These are phyloP conservation scores for Synaphobranchus kaupii DNA, from an alignment of 2,797 vertebrate species.

Conservation along the genomic window DNA sequence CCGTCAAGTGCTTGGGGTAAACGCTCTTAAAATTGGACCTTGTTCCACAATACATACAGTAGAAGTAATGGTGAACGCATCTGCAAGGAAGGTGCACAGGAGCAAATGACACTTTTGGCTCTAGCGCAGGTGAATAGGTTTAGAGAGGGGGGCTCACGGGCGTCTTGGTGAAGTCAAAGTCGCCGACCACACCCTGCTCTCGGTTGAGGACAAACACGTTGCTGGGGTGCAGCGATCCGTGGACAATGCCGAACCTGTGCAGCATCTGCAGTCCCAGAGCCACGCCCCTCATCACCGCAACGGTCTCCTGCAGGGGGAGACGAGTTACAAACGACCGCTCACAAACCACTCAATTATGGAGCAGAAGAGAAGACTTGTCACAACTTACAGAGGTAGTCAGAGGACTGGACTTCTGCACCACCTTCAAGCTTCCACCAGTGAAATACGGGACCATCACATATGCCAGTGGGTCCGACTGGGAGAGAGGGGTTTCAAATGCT, in stretches of 20 bases:
- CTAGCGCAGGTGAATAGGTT: neutral
- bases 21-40: neutral
- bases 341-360: neutral
- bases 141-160: constrained; percentile 63
- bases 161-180: constrained; percentile 80
- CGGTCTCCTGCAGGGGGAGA: constrained; percentile 64
- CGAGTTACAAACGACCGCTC: neutral
- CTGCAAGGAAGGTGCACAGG: neutral
- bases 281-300: constrained; percentile 79
- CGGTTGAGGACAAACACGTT: constrained; percentile 78
- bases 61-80: neutral
- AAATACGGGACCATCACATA: constrained; percentile 80
- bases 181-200: constrained; percentile 76
- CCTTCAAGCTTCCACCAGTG: constrained; percentile 64
- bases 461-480: constrained; percentile 76
- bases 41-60: neutral
- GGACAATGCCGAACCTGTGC: constrained; percentile 68
- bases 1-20: neutral
- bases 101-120: neutral
- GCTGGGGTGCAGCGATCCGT: constrained; percentile 76
- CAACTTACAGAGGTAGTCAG: constrained; percentile 72
- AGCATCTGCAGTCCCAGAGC: constrained; percentile 70
- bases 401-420: constrained; percentile 67
- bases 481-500: constrained; percentile 16
- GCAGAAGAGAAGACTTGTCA: neutral